A percentile compares a stretch with the other conserved stretches of the same genome.
Conservation (phyloP, 1,140 invertebrate genomes). For the Asbolus verrucosus region DNA sequence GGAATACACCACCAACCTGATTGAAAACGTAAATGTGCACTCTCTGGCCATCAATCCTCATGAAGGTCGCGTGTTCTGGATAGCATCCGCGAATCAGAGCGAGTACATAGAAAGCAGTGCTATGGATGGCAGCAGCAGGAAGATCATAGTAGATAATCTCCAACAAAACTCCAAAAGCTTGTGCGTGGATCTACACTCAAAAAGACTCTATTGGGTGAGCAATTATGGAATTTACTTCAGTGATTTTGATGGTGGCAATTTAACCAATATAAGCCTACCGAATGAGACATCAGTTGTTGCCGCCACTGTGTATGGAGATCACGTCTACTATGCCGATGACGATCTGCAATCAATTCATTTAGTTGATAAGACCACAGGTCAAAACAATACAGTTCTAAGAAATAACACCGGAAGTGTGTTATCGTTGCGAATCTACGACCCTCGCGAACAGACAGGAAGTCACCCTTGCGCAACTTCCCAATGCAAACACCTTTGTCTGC, state of each 20-base stretch:
- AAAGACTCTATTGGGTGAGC: conserved; percentile 80
- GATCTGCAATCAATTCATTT: conserved; percentile 70
- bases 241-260: conserved; percentile 68
- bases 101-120: conserved; percentile 71
- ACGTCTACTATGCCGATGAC: conserved; percentile 73
- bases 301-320: conserved; percentile 71
- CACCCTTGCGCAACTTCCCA: conserved; percentile 71
- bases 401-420: conserved; percentile 69
- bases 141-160: conserved; percentile 64
- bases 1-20: conserved; percentile 72
- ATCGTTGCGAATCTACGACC: conserved; percentile 79
- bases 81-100: conserved; percentile 48
- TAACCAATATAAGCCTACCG: conserved; percentile 63
- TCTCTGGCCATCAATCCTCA: conserved; percentile 76
- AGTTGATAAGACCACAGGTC: conserved; percentile 68
- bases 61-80: conserved; percentile 67
- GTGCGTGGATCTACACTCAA: conserved; percentile 71
- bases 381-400: conserved; percentile 64
- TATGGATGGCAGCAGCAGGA: conserved; percentile 75
- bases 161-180: conserved; percentile 59
- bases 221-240: conserved; percentile 74
- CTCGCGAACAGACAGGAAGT: conserved; percentile 69
- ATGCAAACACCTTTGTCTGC: conserved; percentile 86
- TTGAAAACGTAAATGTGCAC: conserved; percentile 63
- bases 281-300: conserved; percentile 66